These are phyloP conservation scores for Drosophila pegasa DNA, from an alignment of 2,888 invertebrate genomes.

Conservation along the genomic window DNA sequence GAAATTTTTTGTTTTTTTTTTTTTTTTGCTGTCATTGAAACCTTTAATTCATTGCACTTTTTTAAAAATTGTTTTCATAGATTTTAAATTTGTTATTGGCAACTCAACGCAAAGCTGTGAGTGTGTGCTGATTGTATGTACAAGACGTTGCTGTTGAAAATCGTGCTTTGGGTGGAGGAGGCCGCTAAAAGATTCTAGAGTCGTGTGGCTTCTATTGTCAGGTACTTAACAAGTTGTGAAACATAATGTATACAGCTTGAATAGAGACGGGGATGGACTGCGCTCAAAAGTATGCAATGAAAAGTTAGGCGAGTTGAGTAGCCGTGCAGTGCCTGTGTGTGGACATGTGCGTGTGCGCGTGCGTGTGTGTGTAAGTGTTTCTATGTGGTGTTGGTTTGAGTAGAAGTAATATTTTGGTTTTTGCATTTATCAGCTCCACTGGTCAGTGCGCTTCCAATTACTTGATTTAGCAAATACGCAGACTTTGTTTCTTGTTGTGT, in stretches of 20 bases:
- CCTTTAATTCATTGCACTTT: conserved; percentile 71
- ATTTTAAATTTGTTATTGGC: conserved; percentile 21
- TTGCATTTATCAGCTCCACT: conserved; percentile 48
- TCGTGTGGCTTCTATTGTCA: conserved; percentile 71
- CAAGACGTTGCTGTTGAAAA: conserved; percentile 42
- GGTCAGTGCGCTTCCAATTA: conserved; percentile 70
- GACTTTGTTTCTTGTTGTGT: conserved; percentile 80
- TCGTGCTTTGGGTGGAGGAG: background rate
- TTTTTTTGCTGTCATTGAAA: conserved; percentile 71
- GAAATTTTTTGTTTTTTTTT: conserved; percentile 29
- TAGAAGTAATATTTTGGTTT: conserved; percentile 38
- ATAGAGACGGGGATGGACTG: conserved; percentile 1
- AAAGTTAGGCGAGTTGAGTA: conserved; percentile 35
- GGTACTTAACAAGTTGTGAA: conserved; percentile 72
- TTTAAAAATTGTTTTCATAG: background rate
- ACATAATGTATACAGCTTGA: conserved; percentile 6
- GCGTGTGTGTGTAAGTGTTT: conserved; percentile 14
- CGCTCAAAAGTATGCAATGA: conserved; percentile 42
- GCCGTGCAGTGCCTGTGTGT: conserved; percentile 40
- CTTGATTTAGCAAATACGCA: conserved; percentile 77
- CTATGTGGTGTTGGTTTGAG: conserved; percentile 19
- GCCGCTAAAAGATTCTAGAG: conserved; percentile 20
- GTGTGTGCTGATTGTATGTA: conserved; percentile 47
- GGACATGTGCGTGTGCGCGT: background rate
- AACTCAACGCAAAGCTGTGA: conserved; percentile 47